Conservation (phyloP, 2,888 invertebrate species). For the Drosophila ezoana region DNA sequence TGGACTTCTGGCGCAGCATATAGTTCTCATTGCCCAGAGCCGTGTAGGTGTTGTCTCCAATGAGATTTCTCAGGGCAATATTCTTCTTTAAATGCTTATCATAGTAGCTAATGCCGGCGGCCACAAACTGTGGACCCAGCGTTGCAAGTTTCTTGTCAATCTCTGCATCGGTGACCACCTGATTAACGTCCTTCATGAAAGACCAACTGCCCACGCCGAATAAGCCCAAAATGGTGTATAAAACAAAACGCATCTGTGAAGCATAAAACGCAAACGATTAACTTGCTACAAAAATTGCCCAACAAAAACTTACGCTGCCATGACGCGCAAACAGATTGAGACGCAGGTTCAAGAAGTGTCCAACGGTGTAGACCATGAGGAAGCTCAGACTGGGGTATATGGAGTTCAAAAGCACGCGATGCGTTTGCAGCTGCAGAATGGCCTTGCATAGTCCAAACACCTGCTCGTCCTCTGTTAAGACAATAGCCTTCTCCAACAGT, state of each 20-base stretch:
- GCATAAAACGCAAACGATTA: neutral
- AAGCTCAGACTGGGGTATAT: conserved; percentile 86
- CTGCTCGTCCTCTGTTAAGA: conserved; percentile 92
- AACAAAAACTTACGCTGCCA: conserved; percentile 75
- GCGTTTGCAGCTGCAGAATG: conserved; percentile 88
- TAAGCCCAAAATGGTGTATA: conserved; percentile 87
- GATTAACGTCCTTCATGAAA: conserved; percentile 88
- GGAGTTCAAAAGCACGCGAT: conserved; percentile 87
- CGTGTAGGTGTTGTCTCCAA: conserved; percentile 88
- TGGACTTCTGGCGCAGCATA: conserved; percentile 88
- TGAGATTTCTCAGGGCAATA: conserved; percentile 87
- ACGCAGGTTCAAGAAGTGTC: conserved; percentile 86
- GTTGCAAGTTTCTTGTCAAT: conserved; percentile 88
- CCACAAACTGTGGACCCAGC: conserved; percentile 87
- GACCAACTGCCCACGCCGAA: conserved; percentile 88
- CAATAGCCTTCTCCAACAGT: conserved; percentile 88
- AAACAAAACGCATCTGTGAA: conserved; percentile 80
- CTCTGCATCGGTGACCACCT: conserved; percentile 87
- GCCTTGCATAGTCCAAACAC: conserved; percentile 92
- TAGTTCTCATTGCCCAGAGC: conserved; percentile 89
- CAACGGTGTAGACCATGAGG: conserved; percentile 86
- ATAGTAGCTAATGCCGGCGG: conserved; percentile 92
- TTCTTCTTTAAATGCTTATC: conserved; percentile 90
- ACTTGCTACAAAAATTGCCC: too few relatives aligned
- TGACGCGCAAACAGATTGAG: conserved; percentile 87